Evolutionary conservation across 1,140 invertebrate species (phyloP).

Genomic region (Aphelinus atriplicis): DNA sequence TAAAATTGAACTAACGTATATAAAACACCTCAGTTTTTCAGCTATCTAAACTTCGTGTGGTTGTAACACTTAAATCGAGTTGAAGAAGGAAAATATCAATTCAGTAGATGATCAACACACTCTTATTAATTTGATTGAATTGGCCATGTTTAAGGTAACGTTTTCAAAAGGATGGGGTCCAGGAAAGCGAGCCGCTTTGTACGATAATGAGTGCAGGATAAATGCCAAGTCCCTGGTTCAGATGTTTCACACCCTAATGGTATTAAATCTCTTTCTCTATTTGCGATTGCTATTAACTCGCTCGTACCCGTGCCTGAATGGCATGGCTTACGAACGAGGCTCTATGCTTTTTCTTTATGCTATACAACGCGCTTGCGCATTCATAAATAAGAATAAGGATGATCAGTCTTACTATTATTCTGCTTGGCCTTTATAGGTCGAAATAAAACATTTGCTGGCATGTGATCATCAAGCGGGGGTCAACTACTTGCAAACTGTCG

Average conservation of each 20-base stretch:
- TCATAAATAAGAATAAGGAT: conserved; percentile 7
- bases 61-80: too few species aligned
- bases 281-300: neutral
- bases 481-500: conserved; percentile 30
- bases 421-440: conserved; percentile 15
- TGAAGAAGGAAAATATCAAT: too few species aligned
- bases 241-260: conserved; percentile 32
- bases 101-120: too few species aligned
- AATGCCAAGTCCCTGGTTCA: conserved; percentile 25
- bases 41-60: too few species aligned
- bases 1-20: too few species aligned
- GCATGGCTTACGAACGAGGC: too few species aligned
- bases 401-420: neutral
- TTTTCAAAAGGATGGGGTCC: conserved; percentile 46
- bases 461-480: conserved; percentile 30
- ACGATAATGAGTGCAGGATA: conserved; percentile 18
- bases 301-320: neutral
- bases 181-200: conserved; percentile 40
- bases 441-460: conserved; percentile 33
- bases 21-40: too few species aligned
- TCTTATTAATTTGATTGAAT: too few species aligned
- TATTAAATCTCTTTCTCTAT: conserved; percentile 7
- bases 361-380: neutral
- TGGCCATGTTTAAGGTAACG: conserved; percentile 35
- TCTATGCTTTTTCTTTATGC: neutral